Conservation (phyloP, 1,140 invertebrate genomes). For the Anagrus nilaparvatae region DNA sequence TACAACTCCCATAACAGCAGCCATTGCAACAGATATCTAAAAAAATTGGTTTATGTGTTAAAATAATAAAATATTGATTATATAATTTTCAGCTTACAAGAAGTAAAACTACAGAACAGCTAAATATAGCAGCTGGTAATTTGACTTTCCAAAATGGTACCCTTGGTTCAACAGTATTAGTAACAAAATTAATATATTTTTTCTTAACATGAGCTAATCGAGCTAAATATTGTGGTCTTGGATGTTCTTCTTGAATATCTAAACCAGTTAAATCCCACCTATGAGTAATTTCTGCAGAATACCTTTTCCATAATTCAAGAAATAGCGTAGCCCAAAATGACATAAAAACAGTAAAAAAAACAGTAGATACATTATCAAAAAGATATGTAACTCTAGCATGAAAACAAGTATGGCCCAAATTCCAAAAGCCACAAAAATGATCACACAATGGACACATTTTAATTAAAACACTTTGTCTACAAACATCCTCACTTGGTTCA, state of each 20-base stretch:
- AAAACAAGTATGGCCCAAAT: conserved; percentile 70
- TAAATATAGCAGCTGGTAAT: conserved; percentile 69
- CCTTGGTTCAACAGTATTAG: conserved; percentile 68
- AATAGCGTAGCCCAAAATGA: conserved; percentile 87
- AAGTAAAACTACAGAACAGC: conserved; percentile 69
- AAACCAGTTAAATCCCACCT: conserved; percentile 82
- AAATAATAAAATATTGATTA: conserved; percentile 1
- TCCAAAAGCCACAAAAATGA: conserved; percentile 76
- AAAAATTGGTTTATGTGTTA: conserved; percentile 16
- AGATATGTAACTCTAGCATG: conserved; percentile 80
- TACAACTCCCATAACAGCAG: conserved; percentile 82
- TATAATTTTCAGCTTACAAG: conserved; percentile 46
- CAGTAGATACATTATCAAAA: conserved; percentile 89
- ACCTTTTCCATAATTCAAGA: conserved; percentile 89
- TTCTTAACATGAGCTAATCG: conserved; percentile 61
- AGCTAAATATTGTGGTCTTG: conserved; percentile 68
- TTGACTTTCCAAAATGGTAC: conserved; percentile 82
- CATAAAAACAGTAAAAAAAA: conserved; percentile 93
- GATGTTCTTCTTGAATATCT: conserved; percentile 78
- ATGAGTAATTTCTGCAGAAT: conserved; percentile 81
- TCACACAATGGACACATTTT: conserved; percentile 83
- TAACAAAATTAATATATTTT: conserved; percentile 60
- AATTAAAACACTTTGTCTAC: conserved; percentile 49
- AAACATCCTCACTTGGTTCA: conserved; percentile 74
- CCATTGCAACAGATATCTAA: conserved; percentile 66